Base-by-base conservation (phyloP, 2,888 invertebrate species). In the Coecobrya sp. region DNA sequence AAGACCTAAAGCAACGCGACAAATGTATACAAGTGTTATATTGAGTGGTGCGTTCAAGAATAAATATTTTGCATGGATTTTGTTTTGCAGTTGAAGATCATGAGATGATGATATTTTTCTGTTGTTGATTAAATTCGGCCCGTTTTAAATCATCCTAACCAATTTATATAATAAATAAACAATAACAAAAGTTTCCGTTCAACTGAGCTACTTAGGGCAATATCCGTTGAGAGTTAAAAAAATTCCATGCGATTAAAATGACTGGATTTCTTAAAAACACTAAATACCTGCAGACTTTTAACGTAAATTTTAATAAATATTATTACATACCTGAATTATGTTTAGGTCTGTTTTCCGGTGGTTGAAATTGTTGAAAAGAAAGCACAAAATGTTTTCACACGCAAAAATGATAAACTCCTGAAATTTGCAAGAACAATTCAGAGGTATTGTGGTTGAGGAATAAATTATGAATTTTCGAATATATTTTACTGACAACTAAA, bases 31-130 rank as follows among this genome's bases (percentile, higher is more conserved):
- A 25, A 7, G 27, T 59, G 16, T 22, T 5, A 22, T 62, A 0
- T 13, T 5, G 27, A 2, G 36, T 36, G 7, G 59, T 3, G n/a
- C 8, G 59, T 22, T 19, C n/a, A 70, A 30, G 25, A 30, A 36
- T 36, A 30, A 70, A 70, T 70, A 70, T 70, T 70, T 70, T 70
- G 65, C 65, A 65, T 27, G 11, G 16, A 65, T 7, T 65, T 27
- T 65, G 27, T 65, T 65, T 65, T 65, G 70, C 36, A 16, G 16
- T 65, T 65, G 27, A 13, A 0, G 10, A 65, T 65, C 8, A 27
- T 0, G 4, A 68, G 65, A 68, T 16, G 19, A 59, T 11, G 19
- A 10, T 62, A 27, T 36, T 27, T 65, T 25, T 65, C 13, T 65
- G 27, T 2, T 52, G 16, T 11, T 52, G 11, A 11, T 52, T 52